Percentiles rank a stretch among this genome's conserved stretches.
Conservation (phyloP, 2,113 vertebrate genomes). For the Butorides virescens region DNA sequence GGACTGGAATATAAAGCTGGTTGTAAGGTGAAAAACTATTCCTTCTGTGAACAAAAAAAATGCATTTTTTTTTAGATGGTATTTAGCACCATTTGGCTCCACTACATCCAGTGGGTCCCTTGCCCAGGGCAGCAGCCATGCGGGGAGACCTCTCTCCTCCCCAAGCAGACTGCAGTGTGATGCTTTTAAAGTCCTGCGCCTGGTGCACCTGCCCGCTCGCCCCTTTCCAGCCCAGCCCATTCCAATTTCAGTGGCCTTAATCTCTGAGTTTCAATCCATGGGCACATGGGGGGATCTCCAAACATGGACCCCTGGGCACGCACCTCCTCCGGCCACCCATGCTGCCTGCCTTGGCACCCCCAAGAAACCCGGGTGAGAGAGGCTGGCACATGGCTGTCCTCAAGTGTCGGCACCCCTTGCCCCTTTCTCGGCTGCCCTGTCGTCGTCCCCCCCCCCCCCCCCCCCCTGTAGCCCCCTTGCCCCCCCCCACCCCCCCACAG, state of each 20-base stretch:
- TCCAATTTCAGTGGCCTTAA: background rate
- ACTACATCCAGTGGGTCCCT: rapidly evolving
- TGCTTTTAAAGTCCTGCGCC: background rate
- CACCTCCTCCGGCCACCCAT: background rate
- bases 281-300: background rate
- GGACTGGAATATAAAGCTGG: background rate
- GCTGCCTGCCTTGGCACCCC: rapidly evolving
- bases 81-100: rapidly evolving
- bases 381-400: background rate
- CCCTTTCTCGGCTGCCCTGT: rapidly evolving
- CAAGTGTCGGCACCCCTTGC: background rate
- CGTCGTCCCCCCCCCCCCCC: too few species aligned
- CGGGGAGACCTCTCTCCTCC: background rate
- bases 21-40: background rate
- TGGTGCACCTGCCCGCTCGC: rapidly evolving
- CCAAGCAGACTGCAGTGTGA: rapidly evolving
- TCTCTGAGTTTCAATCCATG: background rate
- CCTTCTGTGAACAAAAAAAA: background rate
- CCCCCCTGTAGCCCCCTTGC: background rate
- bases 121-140: rapidly evolving
- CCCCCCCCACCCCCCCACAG: rapidly evolving
- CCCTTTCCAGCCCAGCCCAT: background rate
- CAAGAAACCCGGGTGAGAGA: rapidly evolving
- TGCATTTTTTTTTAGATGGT: background rate
- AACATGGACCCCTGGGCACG: rapidly evolving